Conservation (phyloP, 2,888 invertebrate genomes). For the Erebia palarica region DNA sequence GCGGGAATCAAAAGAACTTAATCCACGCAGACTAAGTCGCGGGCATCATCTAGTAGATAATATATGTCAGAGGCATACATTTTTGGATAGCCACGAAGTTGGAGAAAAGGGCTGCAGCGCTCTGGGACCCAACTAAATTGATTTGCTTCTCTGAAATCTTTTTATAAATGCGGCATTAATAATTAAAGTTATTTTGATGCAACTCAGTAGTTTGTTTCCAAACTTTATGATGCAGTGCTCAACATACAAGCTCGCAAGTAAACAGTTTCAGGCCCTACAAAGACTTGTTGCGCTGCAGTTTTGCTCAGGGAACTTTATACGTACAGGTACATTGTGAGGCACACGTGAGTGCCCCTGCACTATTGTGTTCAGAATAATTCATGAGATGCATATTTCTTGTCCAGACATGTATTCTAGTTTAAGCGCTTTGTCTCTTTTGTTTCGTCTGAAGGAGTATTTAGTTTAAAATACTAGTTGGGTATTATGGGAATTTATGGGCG, state of each 20-base stretch:
- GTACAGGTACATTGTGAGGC: constrained; percentile 20
- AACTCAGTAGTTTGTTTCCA: constrained; percentile 9
- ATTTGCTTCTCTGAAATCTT: too few relatives aligned
- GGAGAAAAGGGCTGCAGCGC: too few relatives aligned
- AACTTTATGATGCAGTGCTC: constrained; percentile 10
- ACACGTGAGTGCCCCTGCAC: constrained; percentile 31
- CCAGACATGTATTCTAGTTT: constrained; percentile 32
- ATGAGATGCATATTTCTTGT: constrained; percentile 37
- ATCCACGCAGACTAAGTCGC: too few relatives aligned
- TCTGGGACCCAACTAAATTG: too few relatives aligned
- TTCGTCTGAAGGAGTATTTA: constrained; percentile 14
- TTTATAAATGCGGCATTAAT: not conserved
- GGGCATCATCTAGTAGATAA: too few relatives aligned
- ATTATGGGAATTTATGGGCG: not conserved
- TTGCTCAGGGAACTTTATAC: constrained; percentile 6
- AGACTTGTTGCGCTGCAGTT: constrained; percentile 22
- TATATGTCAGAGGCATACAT: too few relatives aligned
- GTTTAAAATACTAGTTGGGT: constrained; percentile 14
- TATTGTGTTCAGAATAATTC: constrained; percentile 40
- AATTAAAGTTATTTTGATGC: not conserved
- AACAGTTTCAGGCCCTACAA: constrained; percentile 20
- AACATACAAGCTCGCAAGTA: constrained; percentile 10
- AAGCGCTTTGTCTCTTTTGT: constrained; percentile 27
- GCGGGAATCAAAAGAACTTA: too few relatives aligned
- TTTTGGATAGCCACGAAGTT: too few relatives aligned